These are phyloP conservation scores for Drosophila yakuba DNA, from an alignment of 1,140 invertebrate genomes.

Conservation along the genomic window DNA sequence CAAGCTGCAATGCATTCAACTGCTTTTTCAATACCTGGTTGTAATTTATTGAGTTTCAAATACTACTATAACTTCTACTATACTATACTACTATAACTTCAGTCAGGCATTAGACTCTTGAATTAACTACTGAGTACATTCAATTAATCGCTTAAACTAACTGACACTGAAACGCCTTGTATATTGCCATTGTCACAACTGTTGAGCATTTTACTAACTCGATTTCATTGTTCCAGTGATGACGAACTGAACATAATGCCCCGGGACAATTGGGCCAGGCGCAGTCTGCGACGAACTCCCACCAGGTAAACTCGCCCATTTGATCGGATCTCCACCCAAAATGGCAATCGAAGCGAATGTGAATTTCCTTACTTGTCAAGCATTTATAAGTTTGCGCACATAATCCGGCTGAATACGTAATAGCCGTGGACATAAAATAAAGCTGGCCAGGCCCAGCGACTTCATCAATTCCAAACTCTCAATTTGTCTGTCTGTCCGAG, in stretches of 20 bases:
- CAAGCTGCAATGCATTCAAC: no score
- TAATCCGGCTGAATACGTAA: conserved; percentile 30
- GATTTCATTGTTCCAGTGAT: conserved; percentile 64
- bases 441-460: conserved; percentile 31
- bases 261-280: conserved; percentile 91
- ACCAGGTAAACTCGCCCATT: conserved; percentile 86
- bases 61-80: no score
- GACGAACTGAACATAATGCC: conserved; percentile 86
- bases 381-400: conserved; percentile 23
- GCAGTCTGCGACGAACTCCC: conserved; percentile 90
- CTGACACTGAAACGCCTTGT: conserved; percentile 9
- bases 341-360: conserved; percentile 31
- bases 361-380: conserved; percentile 27
- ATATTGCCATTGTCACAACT: background rate
- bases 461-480: conserved; percentile 30
- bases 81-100: no score
- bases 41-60: no score
- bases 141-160: background rate
- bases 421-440: conserved; percentile 11
- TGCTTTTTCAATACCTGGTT: no score
- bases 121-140: no score
- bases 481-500: conserved; percentile 50
- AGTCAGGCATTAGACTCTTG: no score
- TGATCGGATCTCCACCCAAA: conserved; percentile 2
- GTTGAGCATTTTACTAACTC: conserved; percentile 49